Evolutionary conservation across 2,888 invertebrate species (phyloP).

Genomic region (Synergus gifuensis): DNA sequence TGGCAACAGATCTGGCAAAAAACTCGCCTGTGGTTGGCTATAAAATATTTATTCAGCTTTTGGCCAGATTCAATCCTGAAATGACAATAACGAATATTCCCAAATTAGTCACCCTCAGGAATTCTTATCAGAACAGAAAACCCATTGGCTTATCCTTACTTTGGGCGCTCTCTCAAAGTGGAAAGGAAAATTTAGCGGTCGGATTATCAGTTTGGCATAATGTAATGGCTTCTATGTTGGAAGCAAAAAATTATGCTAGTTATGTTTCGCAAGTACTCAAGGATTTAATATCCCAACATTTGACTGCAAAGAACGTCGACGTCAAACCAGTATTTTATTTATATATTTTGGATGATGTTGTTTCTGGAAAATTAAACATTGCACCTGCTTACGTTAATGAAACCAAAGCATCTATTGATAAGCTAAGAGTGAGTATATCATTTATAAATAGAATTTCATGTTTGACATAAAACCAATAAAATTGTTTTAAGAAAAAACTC

Average conservation of each 20-base stretch:
- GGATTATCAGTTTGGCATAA: constrained; percentile 89
- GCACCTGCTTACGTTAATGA: constrained; percentile 80
- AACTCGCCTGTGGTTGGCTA: constrained; percentile 83
- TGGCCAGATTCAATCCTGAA: constrained; percentile 83
- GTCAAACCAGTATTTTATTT: constrained; percentile 81
- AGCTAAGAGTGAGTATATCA: constrained; percentile 79
- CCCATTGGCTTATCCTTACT: constrained; percentile 86
- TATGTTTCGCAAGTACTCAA: constrained; percentile 83
- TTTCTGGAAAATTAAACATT: constrained; percentile 80
- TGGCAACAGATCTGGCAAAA: constrained; percentile 87
- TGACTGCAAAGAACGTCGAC: constrained; percentile 76
- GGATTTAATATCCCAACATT: constrained; percentile 78
- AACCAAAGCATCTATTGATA: constrained; percentile 78
- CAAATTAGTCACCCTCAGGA: constrained; percentile 83
- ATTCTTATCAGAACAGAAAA: constrained; percentile 88
- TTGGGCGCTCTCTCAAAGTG: constrained; percentile 89
- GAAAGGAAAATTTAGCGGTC: constrained; percentile 82
- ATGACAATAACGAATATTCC: constrained; percentile 82
- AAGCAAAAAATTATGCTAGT: constrained; percentile 85
- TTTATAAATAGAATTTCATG: constrained; percentile 10
- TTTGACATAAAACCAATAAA: not conserved
- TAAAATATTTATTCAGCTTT: constrained; percentile 85
- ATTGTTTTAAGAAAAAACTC: not conserved
- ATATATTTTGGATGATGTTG: constrained; percentile 82
- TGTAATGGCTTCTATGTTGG: constrained; percentile 85